Base-by-base conservation (phyloP, 1,140 invertebrate genomes). In the Coenobita brevimanus region DNA sequence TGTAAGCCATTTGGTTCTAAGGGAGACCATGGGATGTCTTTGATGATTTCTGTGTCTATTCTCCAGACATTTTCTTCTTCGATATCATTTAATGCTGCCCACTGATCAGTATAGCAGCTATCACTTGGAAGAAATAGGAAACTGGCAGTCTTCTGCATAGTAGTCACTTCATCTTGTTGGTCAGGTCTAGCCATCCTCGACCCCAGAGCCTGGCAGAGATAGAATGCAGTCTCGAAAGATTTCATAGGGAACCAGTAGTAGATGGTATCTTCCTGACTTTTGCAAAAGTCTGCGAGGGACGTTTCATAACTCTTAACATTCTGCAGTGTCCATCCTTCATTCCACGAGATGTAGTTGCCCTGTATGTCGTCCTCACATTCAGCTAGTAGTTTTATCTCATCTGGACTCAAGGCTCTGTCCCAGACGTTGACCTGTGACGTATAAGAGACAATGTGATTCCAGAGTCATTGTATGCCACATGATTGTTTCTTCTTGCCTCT, bases 1-100 rank as follows among this genome's bases (percentile, higher is more conserved):
- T 81, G 62, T 15, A 88, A 30, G 0, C 89, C 89, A 38, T 90
- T 90, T 3, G 89, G 89, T 50, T 90, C 89, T 15, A 67, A 38
- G 1, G 41, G 6, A 2, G 21, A 50, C 89, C 89, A 90, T 17
- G 43, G n/a, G 21, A 57, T 15, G 3, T 17, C 30, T 24, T 13
- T 30, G 36, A 38, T 50, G n/a, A 54, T 3, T 13, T 8, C 33
- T 21, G 24, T 43, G 3, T 41, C 41, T 13, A 38, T 36, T 76
- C 24, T 71, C 76, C 75, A 87, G 64, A 81, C 76, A 33, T 76
- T 76, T 57, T 87, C 84, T 30, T 71, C 84, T 46, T 81, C 30
- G 4, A 38, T 41, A 62, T 87, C 84, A 54, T 79, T 87, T 1
- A 71, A 21, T 2, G 54, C 75, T n/a, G 54, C 50, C 84, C 84